Evolutionary conservation across 1,140 invertebrate species (phyloP), one percentile per base, ranked within the genome.

Genomic region (Ceratosolen solmsi): DNA sequence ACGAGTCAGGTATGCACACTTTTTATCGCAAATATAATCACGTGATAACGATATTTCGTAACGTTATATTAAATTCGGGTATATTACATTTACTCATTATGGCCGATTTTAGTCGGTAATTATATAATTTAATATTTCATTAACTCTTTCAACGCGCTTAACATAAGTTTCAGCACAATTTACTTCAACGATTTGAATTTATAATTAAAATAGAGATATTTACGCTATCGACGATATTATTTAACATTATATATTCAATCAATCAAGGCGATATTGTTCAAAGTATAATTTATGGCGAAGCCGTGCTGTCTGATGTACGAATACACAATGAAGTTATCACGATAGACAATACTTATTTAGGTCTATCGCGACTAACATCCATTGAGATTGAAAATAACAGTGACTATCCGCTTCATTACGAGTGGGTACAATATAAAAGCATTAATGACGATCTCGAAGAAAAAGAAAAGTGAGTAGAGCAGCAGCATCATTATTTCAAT

Each of bases 351-450:
- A 92, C 91, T 46, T 93, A 88, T 72, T 84, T 92, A 0, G 89
- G 90, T 13, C 70, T 93, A 60, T 89, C 88, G 25, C 86, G 86
- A 25, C 86, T 87, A 30, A 84, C 85, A 36, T 83, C 56, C 27
- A 25, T 92, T 3, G 88, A 84, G n/a, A 88, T 93, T 27, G 79
- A 86, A 17, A 93, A 93, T 83, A 86, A 89, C 36, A 92, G 90
- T 83, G 84, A 91, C 36, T 86, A 91, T 56, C 54, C 88, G 5
- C 85, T 91, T 8, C 84, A 87, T 8, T 93, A 89, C 71, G 80
- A 87, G n/a, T 93, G 92, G 92, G 89, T 90, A 85, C 82, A 82
- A 33, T 85, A 87, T 38, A 76, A 87, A 72, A 82, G 82, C 41
- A 49, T 13, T 0, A 81, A 87, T 22, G 76, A 83, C 9, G 89